Conservation (phyloP, 2,113 vertebrate species). For the Indicator indicator region DNA sequence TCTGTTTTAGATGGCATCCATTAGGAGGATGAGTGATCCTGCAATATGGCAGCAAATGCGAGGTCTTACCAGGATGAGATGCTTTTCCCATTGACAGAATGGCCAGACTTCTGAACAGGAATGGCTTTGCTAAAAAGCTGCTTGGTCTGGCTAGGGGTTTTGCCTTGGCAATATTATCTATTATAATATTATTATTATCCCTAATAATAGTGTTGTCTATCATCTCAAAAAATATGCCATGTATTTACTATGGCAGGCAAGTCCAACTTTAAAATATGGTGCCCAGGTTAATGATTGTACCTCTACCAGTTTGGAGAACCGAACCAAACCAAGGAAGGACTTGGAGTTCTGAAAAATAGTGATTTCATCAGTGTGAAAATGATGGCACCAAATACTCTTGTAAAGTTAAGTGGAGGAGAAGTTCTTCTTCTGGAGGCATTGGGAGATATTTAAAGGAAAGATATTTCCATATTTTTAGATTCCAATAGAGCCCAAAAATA, state of each 20-base stretch:
- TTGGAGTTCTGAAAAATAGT: not conserved
- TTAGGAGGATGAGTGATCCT: not conserved
- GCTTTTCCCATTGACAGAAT: slow-evolving; percentile 24
- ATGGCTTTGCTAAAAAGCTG: slow-evolving; percentile 12
- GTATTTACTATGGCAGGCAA: slow-evolving; percentile 51
- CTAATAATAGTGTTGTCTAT: slow-evolving; percentile 37
- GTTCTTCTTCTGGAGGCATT: not conserved
- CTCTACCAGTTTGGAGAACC: not conserved
- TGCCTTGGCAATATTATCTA: slow-evolving; percentile 10
- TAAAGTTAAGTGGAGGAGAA: not conserved
- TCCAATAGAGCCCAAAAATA: not conserved
- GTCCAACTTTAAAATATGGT: slow-evolving; percentile 41
- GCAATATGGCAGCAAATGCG: not conserved
- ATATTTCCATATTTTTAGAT: not conserved
- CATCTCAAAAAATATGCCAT: slow-evolving; percentile 34
- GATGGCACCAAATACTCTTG: not conserved
- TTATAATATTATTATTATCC: slow-evolving; percentile 17
- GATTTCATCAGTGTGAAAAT: not conserved
- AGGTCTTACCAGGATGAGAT: slow-evolving; percentile 30
- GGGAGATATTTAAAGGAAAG: slow-evolving; percentile 1
- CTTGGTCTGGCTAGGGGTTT: not conserved
- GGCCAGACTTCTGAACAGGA: not conserved
- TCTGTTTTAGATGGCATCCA: not conserved
- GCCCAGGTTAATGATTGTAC: not conserved
- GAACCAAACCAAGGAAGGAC: not conserved